These are phyloP conservation scores for Apodemia hepburni DNA, from an alignment of 2,888 invertebrate species.

Conservation along the genomic window DNA sequence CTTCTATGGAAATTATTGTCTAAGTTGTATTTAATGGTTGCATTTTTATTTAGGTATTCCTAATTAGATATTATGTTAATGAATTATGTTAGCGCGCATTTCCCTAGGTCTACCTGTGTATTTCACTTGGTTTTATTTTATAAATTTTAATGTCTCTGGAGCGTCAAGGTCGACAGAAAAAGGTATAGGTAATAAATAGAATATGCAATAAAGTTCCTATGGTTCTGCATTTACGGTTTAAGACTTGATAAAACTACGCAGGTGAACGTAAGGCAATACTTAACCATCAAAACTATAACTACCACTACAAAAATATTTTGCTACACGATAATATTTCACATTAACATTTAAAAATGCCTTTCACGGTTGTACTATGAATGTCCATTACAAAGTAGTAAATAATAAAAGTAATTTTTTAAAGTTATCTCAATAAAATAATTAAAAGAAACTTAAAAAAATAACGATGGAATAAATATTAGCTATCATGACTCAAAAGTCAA, in stretches of 20 bases:
- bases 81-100: too few species aligned
- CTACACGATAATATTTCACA: background rate
- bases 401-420: background rate
- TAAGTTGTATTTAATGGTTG: too few species aligned
- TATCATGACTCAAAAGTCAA: background rate
- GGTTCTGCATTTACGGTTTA: background rate
- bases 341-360: background rate
- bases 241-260: background rate
- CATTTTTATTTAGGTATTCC: too few species aligned
- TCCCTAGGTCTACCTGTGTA: too few species aligned
- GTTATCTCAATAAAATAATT: background rate
- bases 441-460: background rate
- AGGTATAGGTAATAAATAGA: too few species aligned
- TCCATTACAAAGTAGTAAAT: background rate
- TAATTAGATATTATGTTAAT: too few species aligned
- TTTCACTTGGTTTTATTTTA: too few species aligned
- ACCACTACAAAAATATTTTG: slow-evolving; percentile 1
- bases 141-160: too few species aligned
- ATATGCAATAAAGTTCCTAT: background rate
- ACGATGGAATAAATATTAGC: background rate
- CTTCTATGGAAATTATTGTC: too few species aligned
- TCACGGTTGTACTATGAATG: background rate
- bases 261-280: background rate
- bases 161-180: too few species aligned
- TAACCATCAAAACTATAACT: background rate